Evolutionary conservation across 2,113 vertebrate species (phyloP).

Genomic region (Antennarius striatus): DNA sequence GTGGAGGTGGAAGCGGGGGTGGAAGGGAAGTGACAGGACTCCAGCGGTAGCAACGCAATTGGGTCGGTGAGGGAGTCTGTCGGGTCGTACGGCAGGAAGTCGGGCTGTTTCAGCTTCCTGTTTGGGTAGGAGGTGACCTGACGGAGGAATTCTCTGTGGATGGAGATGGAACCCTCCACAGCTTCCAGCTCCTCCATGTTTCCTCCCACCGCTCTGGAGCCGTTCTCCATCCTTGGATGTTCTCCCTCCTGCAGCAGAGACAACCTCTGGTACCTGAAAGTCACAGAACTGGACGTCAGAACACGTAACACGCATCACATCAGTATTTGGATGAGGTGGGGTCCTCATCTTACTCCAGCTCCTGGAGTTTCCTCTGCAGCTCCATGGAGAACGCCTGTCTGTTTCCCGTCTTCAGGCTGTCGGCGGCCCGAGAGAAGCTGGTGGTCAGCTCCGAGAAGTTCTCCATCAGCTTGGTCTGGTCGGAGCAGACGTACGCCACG

Average conservation of each 20-base stretch:
- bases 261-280: conserved; percentile 55
- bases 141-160: conserved; percentile 88
- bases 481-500: conserved; percentile 93
- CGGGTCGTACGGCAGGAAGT: conserved; percentile 83
- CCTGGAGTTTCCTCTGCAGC: conserved; percentile 89
- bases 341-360: conserved; percentile 86
- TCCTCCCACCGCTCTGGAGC: conserved; percentile 77
- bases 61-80: conserved; percentile 54
- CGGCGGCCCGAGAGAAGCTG: conserved; percentile 88
- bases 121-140: conserved; percentile 92
- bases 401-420: conserved; percentile 95
- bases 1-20: conserved; percentile 32
- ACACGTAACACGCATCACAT: too few species aligned
- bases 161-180: conserved; percentile 87
- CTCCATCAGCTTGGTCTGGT: conserved; percentile 92
- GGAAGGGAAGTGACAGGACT: conserved; percentile 8
- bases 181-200: conserved; percentile 85
- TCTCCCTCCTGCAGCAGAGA: conserved; percentile 71
- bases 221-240: conserved; percentile 65
- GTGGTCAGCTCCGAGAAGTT: conserved; percentile 87
- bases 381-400: conserved; percentile 92
- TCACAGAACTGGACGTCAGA: not conserved
- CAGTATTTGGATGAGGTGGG: too few species aligned
- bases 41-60: not conserved
- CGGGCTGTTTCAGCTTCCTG: conserved; percentile 83